A percentile compares a stretch with the other conserved stretches of the same genome.
phyloP scores from a whole-genome alignment of 1,140 invertebrate genomes.

The Drosophila paulistorum region DNA sequence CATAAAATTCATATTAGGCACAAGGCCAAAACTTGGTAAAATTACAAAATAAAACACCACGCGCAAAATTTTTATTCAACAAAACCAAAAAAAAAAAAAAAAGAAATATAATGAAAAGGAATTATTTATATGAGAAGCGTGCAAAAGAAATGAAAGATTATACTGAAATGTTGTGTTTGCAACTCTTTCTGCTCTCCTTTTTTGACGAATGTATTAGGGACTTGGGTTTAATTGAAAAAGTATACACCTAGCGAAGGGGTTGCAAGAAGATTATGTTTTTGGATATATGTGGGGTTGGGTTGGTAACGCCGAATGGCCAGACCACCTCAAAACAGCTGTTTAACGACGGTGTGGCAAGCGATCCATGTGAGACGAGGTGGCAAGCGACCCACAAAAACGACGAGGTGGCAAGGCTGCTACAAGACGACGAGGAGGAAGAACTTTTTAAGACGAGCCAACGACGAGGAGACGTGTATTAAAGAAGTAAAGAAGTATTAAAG shows the following conservation, averaged over 20 bases:
- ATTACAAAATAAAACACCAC: slow-evolving; percentile 49
- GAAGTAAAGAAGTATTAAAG: too few species aligned
- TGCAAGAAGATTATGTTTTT: background rate
- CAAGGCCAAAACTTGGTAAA: slow-evolving; percentile 59
- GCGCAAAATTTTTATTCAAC: slow-evolving; percentile 40
- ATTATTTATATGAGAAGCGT: slow-evolving; percentile 68
- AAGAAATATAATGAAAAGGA: slow-evolving; percentile 70
- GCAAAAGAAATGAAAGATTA: slow-evolving; percentile 53
- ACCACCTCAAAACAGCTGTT: too few species aligned
- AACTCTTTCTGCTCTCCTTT: slow-evolving; percentile 24
- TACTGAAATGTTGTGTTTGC: slow-evolving; percentile 27
- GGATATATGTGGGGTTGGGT: too few species aligned
- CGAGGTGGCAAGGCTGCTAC: too few species aligned
- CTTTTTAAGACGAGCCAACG: too few species aligned
- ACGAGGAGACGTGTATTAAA: too few species aligned
- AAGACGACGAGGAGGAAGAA: too few species aligned
- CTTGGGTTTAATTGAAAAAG: slow-evolving; percentile 61
- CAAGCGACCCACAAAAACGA: too few species aligned
- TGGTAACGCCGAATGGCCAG: too few species aligned
- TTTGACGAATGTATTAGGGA: slow-evolving; percentile 11
- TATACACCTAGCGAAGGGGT: slow-evolving; percentile 30
- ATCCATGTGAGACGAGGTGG: too few species aligned
- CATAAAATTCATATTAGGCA: slow-evolving; percentile 79
- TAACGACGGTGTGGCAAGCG: too few species aligned
- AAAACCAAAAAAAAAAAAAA: background rate